These are phyloP conservation scores for Chydorus sphaericus DNA, from an alignment of 2,888 invertebrate species.

Conservation along the genomic window DNA sequence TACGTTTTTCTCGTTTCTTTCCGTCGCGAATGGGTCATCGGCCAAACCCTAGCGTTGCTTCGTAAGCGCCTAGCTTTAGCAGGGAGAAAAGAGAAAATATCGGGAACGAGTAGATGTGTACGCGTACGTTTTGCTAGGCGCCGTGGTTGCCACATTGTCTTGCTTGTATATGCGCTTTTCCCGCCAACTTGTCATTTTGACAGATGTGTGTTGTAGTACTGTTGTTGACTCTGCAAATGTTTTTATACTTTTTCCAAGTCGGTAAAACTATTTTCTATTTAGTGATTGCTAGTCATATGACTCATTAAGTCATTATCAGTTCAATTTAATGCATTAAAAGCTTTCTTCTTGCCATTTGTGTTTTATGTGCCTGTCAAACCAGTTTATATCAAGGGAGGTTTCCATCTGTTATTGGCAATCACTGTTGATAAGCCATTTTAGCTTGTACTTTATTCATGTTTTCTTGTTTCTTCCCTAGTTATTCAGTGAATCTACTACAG, in stretches of 20 bases:
- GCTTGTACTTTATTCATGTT: too few species aligned
- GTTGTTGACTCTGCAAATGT: background rate
- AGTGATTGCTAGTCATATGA: too few species aligned
- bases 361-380: too few species aligned
- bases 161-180: background rate
- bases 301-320: too few species aligned
- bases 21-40: background rate
- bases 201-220: background rate
- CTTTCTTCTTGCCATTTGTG: too few species aligned
- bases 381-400: too few species aligned
- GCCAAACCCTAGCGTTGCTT: slow-evolving; percentile 2
- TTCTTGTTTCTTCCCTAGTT: too few species aligned
- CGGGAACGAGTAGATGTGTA: background rate
- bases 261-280: too few species aligned
- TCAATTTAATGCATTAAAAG: too few species aligned
- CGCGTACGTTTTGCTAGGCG: background rate
- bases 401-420: too few species aligned
- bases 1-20: background rate
- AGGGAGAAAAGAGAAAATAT: background rate
- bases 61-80: background rate
- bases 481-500: too few species aligned
- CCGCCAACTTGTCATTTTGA: background rate
- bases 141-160: slow-evolving; percentile 3
- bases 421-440: too few species aligned
- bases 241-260: background rate